A percentile compares a stretch with the other conserved stretches of the same genome.
Evolutionary conservation across 2,113 vertebrate species (phyloP).

Genomic region (Orycteropus afer): DNA sequence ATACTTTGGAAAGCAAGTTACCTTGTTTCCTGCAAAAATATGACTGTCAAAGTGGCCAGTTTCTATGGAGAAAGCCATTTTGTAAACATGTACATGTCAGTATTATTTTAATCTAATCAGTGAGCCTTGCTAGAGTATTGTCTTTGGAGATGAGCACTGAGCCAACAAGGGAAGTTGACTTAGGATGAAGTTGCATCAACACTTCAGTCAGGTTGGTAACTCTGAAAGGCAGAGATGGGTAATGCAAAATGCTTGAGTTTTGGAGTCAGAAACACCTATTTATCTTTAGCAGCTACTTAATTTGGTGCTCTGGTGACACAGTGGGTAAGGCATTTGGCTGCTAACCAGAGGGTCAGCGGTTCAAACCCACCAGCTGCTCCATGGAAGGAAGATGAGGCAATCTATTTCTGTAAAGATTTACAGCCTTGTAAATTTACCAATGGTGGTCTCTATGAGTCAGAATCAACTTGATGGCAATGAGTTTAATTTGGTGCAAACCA

Average conservation of each 20-base stretch:
- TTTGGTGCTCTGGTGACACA: too few relatives aligned
- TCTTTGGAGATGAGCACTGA: neutral
- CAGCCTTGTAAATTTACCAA: too few relatives aligned
- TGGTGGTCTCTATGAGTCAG: too few relatives aligned
- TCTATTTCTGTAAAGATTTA: too few relatives aligned
- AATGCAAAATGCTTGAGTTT: neutral
- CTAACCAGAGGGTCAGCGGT: too few relatives aligned
- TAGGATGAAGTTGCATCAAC: neutral
- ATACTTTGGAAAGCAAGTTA: slow-evolving; percentile 59
- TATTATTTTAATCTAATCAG: neutral
- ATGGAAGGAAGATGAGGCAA: too few relatives aligned
- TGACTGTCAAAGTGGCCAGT: slow-evolving; percentile 17
- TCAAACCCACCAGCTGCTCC: too few relatives aligned
- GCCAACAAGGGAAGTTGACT: neutral
- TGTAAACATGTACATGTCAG: neutral
- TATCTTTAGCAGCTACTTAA: neutral
- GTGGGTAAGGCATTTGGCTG: too few relatives aligned
- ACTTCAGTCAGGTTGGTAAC: neutral
- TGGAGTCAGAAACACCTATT: too few relatives aligned
- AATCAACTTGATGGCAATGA: too few relatives aligned
- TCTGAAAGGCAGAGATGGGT: neutral
- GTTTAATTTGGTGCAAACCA: neutral
- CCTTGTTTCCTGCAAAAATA: slow-evolving; percentile 67
- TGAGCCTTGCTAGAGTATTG: neutral
- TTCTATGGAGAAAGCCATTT: slow-evolving; percentile 15